These are phyloP conservation scores for Brachycybe producta DNA, from an alignment of 2,888 invertebrate genomes.

Conservation along the genomic window DNA sequence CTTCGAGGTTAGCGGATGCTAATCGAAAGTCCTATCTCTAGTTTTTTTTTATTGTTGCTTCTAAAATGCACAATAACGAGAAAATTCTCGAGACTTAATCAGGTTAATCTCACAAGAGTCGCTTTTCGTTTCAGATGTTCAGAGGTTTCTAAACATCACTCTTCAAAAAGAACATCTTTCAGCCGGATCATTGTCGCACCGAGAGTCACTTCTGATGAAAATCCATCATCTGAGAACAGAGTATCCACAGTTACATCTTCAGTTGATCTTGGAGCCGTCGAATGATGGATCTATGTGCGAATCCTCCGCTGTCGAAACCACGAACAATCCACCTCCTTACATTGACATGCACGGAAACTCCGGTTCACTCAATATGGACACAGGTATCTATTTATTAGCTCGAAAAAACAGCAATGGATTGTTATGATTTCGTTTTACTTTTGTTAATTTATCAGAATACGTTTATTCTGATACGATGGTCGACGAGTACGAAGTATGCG, in stretches of 20 bases:
- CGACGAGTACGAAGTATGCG: slow-evolving; percentile 8
- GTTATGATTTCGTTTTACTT: background rate
- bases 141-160: slow-evolving; percentile 10
- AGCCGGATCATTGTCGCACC: slow-evolving; percentile 7
- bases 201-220: slow-evolving; percentile 12
- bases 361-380: no score
- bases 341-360: slow-evolving; percentile 12
- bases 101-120: background rate
- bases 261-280: background rate
- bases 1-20: no score
- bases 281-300: background rate
- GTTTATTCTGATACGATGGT: background rate
- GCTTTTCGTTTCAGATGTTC: slow-evolving; percentile 4
- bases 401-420: no score
- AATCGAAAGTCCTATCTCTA: no score
- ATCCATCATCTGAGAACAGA: slow-evolving; percentile 8
- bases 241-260: slow-evolving; percentile 13
- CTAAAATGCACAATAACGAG: no score
- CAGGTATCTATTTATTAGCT: no score
- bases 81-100: background rate
- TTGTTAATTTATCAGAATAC: background rate
- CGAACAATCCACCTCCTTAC: slow-evolving; percentile 7
- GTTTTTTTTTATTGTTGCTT: no score
- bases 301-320: background rate
- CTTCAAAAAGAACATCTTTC: slow-evolving; percentile 4